Evolutionary conservation across 2,888 invertebrate genomes (phyloP), one percentile per base, ranked within the genome.

Genomic region (Plagiodera versicolora): DNA sequence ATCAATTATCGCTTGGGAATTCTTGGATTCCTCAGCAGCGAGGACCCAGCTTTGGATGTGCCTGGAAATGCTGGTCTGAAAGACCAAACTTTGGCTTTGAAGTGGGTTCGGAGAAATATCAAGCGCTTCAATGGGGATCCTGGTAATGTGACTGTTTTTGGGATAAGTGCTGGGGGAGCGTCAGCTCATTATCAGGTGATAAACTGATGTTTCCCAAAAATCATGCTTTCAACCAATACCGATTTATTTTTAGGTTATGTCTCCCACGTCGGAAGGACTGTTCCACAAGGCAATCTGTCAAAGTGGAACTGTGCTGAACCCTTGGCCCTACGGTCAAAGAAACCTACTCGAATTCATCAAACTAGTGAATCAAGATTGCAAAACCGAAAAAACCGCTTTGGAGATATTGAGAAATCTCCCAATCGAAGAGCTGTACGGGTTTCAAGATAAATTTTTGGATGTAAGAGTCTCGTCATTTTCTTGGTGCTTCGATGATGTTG

Each of bases 51-150:
- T 2, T 70, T 83, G n/a, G 78, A 79, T 51, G 77, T 84, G 50
- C 82, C 83, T 0, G 84, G 84, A 1, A 84, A 84, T 72, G 82
- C 83, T 0, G 83, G 82, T 1, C 73, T 84, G 0, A 84, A 84
- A 73, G 84, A 84, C 70, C 81, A 82, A 74, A 77, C 81, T 1
- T 63, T 83, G 68, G 83, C 83, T 0, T 65, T 84, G 32, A 80
- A 80, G 64, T 84, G 84, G 83, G 77, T 84, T 0, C 80, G 82
- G 62, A 73, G 72, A 1, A 84, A 84, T 66, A 82, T 83, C 14
- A 64, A 72, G 8, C 39, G 67, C 6, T 74, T 74, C 53, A 60
- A 64, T 51, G 74, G 74, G 2, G 68, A 74, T 64, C 67, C 74
- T 1, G 64, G 67, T 17, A 73, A 73, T 54, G 69, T 82, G 81